These are phyloP conservation scores for Leucoraja ocellata DNA, from an alignment of 2,797 vertebrate genomes.

Conservation along the genomic window DNA sequence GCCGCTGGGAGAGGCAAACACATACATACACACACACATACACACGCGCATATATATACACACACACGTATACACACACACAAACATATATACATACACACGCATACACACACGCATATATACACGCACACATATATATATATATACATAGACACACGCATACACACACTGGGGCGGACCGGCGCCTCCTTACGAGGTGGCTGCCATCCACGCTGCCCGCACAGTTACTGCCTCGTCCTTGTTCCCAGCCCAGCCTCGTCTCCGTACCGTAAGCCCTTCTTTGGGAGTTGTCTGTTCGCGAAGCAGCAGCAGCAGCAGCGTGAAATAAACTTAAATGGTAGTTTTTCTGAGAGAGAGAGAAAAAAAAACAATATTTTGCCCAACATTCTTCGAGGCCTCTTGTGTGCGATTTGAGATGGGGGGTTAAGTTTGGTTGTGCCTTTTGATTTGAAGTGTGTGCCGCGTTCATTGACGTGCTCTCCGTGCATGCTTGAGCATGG, in stretches of 20 bases:
- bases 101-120: too few species aligned
- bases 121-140: too few species aligned
- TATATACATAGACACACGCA: too few species aligned
- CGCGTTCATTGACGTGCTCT: neutral
- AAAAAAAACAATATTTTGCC: too few species aligned
- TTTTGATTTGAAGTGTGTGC: neutral
- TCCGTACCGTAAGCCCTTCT: neutral
- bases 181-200: neutral
- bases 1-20: neutral
- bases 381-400: neutral
- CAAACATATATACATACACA: too few species aligned
- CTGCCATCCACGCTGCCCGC: neutral
- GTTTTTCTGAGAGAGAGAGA: neutral
- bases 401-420: neutral
- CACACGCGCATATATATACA: too few species aligned
- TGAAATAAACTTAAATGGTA: neutral
- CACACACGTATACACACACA: too few species aligned
- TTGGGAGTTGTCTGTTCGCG: neutral
- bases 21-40: too few species aligned
- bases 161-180: neutral
- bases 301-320: too few species aligned
- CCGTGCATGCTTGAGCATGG: neutral
- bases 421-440: neutral
- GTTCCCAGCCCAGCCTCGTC: neutral
- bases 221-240: neutral